Evolutionary conservation across 2,888 invertebrate genomes (phyloP).

Genomic region (Ophraella communa): DNA sequence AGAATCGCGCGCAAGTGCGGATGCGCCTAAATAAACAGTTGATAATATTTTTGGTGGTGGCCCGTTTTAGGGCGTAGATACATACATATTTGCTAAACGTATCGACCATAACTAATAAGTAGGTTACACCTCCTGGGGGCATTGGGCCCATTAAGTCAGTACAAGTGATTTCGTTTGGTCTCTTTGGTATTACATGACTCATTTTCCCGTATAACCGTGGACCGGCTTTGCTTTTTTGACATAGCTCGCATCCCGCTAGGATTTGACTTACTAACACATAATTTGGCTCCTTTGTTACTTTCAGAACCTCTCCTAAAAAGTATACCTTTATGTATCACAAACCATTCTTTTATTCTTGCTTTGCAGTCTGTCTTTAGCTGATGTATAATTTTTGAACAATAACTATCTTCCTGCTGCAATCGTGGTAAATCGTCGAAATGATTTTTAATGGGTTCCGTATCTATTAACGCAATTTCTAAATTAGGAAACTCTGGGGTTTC

Average conservation of each 20-base stretch:
- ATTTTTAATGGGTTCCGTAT: neutral
- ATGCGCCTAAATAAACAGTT: neutral
- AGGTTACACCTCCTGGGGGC: too few relatives aligned
- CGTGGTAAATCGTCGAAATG: neutral
- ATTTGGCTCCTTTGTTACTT: neutral
- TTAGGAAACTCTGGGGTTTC: neutral
- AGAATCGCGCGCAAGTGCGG: too few relatives aligned
- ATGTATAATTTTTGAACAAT: neutral
- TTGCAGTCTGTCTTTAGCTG: too few relatives aligned
- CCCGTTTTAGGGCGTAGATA: conserved; percentile 10
- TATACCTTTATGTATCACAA: neutral
- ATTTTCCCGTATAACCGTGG: neutral
- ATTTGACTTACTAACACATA: conserved; percentile 9
- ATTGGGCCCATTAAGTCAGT: conserved; percentile 18
- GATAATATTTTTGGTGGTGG: conserved; percentile 8
- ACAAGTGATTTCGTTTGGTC: conserved; percentile 3
- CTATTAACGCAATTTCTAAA: neutral
- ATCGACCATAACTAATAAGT: conserved; percentile 11
- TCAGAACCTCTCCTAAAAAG: conserved; percentile 1
- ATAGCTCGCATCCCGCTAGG: conserved; percentile 6
- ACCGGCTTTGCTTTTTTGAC: conserved; percentile 15
- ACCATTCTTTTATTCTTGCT: too few relatives aligned
- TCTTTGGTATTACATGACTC: neutral
- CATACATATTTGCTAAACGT: conserved; percentile 18
- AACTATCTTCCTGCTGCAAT: neutral